These are phyloP conservation scores for Cyanistes caeruleus DNA, from an alignment of 2,113 vertebrate genomes.

Conservation along the genomic window DNA sequence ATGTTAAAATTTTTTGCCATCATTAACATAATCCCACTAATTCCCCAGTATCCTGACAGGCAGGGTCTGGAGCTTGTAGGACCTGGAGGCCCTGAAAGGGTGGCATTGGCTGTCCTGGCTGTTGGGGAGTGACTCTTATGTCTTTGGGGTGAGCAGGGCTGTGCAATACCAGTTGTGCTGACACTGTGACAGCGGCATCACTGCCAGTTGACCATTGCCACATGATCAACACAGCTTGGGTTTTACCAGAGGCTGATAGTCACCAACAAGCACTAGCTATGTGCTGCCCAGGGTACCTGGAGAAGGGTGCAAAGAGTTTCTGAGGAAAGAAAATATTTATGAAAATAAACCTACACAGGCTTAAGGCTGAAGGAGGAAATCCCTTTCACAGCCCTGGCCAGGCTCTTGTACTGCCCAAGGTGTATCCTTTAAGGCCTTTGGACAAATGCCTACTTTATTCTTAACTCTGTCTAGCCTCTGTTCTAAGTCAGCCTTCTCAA, in stretches of 20 bases:
- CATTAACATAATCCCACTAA: fast-evolving
- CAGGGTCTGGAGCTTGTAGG: fast-evolving
- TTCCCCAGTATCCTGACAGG: neutral
- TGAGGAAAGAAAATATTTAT: neutral
- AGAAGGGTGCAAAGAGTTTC: neutral
- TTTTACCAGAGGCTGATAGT: neutral
- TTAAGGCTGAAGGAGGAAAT: neutral
- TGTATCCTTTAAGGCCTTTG: no score
- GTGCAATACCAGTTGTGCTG: neutral
- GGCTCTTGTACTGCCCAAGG: no score
- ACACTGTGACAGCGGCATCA: neutral
- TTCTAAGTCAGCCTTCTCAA: no score
- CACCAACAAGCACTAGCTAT: neutral
- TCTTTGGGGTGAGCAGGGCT: neutral
- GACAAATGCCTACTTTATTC: no score
- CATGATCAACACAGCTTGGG: no score
- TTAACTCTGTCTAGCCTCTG: no score
- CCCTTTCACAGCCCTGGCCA: neutral
- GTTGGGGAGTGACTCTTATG: fast-evolving
- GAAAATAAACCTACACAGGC: neutral
- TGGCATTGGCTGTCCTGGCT: neutral
- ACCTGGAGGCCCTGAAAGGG: fast-evolving
- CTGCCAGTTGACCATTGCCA: neutral
- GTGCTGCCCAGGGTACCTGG: neutral
- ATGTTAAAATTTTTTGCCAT: neutral